A percentile compares a stretch with the other conserved stretches of the same genome.
phyloP scores from a whole-genome alignment of 2,888 invertebrate species.

The Lottia scabra region DNA sequence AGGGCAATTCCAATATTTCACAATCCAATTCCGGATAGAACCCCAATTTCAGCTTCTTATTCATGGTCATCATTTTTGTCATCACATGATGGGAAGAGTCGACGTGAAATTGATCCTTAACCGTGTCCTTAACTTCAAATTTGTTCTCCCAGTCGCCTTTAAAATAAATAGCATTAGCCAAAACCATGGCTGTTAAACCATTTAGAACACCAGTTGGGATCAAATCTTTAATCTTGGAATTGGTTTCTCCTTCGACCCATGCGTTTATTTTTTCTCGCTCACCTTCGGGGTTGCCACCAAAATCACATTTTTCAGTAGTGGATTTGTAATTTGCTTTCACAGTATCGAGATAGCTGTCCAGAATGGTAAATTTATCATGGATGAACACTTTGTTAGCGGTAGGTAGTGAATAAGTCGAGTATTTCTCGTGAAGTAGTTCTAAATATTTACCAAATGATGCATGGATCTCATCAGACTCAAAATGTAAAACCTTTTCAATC shows the following conservation, averaged over 20 bases:
- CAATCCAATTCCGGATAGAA: slow-evolving; percentile 76
- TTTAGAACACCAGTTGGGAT: slow-evolving; percentile 73
- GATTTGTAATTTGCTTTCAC: slow-evolving; percentile 38
- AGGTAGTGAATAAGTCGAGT: slow-evolving; percentile 41
- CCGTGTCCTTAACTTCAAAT: slow-evolving; percentile 70
- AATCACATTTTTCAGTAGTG: slow-evolving; percentile 61
- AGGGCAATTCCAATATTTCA: slow-evolving; percentile 82
- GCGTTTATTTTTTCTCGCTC: slow-evolving; percentile 76
- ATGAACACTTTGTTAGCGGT: slow-evolving; percentile 58
- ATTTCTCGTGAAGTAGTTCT: slow-evolving; percentile 28
- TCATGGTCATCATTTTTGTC: slow-evolving; percentile 79
- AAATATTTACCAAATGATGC: slow-evolving; percentile 35
- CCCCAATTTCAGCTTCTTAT: slow-evolving; percentile 75
- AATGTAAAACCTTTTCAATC: slow-evolving; percentile 47
- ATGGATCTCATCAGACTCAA: slow-evolving; percentile 32
- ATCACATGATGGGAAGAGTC: slow-evolving; percentile 7
- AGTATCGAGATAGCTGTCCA: slow-evolving; percentile 43
- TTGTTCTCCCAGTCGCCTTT: slow-evolving; percentile 69
- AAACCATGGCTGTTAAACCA: slow-evolving; percentile 62
- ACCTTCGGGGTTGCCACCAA: slow-evolving; percentile 58
- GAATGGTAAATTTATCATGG: slow-evolving; percentile 35
- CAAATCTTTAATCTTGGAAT: slow-evolving; percentile 84
- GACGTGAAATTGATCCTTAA: slow-evolving; percentile 1
- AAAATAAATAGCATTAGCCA: slow-evolving; percentile 71
- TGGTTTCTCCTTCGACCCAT: slow-evolving; percentile 86